These are phyloP conservation scores for Natator depressus DNA, from an alignment of 2,113 vertebrate genomes.

Conservation along the genomic window DNA sequence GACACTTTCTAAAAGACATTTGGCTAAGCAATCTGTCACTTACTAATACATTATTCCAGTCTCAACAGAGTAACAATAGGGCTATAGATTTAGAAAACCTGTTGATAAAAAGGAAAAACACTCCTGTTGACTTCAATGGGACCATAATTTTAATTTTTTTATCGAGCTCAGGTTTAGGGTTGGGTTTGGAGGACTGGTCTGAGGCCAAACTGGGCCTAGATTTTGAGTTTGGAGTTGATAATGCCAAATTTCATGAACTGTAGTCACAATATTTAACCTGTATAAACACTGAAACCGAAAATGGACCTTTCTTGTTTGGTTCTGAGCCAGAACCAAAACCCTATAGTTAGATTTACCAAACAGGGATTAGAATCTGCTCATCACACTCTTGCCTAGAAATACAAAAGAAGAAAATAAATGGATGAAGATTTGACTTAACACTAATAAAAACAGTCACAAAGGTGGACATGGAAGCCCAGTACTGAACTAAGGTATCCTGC, in stretches of 20 bases:
- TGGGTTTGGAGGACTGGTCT: not conserved
- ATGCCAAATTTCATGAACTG: not conserved
- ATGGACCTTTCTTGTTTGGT: not conserved
- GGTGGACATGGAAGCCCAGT: not conserved
- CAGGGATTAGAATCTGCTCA: not conserved
- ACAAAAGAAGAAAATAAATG: not conserved
- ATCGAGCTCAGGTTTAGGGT: not conserved
- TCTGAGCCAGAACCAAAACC: not conserved
- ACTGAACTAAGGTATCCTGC: not conserved
- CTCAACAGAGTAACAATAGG: not conserved
- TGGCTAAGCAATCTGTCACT: not conserved
- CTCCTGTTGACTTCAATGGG: not conserved
- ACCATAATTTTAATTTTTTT: not conserved
- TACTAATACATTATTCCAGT: not conserved
- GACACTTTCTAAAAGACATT: not conserved
- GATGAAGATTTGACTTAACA: not conserved
- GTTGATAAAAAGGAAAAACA: not conserved
- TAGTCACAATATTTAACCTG: not conserved
- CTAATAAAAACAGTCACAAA: not conserved
- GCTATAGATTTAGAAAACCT: not conserved
- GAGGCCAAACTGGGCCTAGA: not conserved
- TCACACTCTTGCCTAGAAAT: not conserved
- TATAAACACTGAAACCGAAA: not conserved
- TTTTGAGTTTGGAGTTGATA: not conserved
- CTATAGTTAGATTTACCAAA: accelerated